Evolutionary conservation across 2,113 vertebrate genomes (phyloP).

Genomic region (Syrrhaptes paradoxus): DNA sequence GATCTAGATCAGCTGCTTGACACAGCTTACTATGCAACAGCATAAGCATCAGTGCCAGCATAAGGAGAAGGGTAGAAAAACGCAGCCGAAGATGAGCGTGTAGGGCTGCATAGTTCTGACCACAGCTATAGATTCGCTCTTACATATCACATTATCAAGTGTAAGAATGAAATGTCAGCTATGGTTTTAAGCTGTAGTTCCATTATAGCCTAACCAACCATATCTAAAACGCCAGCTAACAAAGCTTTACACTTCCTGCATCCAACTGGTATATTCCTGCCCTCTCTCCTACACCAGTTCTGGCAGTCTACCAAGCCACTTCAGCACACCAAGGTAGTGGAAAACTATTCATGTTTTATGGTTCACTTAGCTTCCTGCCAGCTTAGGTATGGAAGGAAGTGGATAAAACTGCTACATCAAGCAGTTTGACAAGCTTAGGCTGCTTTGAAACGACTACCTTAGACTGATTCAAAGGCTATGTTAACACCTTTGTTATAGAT

Average conservation of each 20-base stretch:
- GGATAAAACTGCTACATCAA: neutral
- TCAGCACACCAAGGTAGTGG: neutral
- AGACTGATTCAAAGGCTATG: neutral
- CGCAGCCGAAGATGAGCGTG: neutral
- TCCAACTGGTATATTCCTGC: neutral
- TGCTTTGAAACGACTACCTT: constrained; percentile 34
- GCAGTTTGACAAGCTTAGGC: constrained; percentile 3
- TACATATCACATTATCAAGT: neutral
- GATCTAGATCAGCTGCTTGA: neutral
- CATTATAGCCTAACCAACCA: neutral
- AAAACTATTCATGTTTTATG: neutral
- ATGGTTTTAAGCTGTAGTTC: neutral
- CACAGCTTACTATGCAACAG: neutral
- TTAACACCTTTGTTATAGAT: neutral
- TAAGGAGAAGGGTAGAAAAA: neutral
- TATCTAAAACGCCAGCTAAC: neutral
- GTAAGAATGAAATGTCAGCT: neutral
- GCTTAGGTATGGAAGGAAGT: constrained; percentile 9
- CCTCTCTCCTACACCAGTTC: neutral
- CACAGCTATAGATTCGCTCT: neutral
- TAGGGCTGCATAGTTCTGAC: neutral
- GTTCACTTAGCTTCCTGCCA: constrained; percentile 25
- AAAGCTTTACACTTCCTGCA: neutral
- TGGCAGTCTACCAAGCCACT: constrained; percentile 15
- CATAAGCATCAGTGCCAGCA: neutral